Conservation (phyloP, 2,888 invertebrate genomes). For the Diogma glabrata region DNA sequence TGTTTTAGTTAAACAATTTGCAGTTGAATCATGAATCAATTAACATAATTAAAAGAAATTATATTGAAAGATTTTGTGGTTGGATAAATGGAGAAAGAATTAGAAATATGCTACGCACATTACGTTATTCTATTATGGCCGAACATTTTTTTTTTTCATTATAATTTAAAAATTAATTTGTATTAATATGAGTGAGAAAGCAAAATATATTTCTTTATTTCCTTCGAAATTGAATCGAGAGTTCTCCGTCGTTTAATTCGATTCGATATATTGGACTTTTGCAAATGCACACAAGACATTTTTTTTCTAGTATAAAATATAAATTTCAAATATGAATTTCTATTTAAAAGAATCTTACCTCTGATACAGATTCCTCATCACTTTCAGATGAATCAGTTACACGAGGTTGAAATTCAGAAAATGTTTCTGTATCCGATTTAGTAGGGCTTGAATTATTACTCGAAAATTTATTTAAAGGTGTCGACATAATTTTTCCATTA, state of each 20-base stretch:
- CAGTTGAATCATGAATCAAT: no score
- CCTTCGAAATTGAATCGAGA: background rate
- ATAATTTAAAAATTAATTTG: background rate
- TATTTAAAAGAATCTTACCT: conserved; percentile 55
- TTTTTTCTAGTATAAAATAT: conserved; percentile 25
- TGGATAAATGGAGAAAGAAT: no score
- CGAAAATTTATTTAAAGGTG: conserved; percentile 43
- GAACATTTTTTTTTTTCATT: background rate
- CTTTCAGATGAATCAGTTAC: conserved; percentile 92
- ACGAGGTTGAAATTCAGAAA: conserved; percentile 71
- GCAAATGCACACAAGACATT: conserved; percentile 4
- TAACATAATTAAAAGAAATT: no score
- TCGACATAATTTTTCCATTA: conserved; percentile 25
- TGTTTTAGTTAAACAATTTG: no score
- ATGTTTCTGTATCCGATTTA: conserved; percentile 78
- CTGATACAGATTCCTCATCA: conserved; percentile 92
- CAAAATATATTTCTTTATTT: background rate
- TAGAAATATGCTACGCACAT: conserved; percentile 9
- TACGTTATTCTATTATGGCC: background rate
- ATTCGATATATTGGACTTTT: background rate
- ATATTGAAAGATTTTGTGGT: no score
- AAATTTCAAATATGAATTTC: conserved; percentile 27
- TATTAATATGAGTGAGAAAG: conserved; percentile 1
- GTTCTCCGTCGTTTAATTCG: background rate
- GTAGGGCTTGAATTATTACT: conserved; percentile 76